These are phyloP conservation scores for Ara ararauna DNA, from an alignment of 2,797 vertebrate genomes.

Conservation along the genomic window DNA sequence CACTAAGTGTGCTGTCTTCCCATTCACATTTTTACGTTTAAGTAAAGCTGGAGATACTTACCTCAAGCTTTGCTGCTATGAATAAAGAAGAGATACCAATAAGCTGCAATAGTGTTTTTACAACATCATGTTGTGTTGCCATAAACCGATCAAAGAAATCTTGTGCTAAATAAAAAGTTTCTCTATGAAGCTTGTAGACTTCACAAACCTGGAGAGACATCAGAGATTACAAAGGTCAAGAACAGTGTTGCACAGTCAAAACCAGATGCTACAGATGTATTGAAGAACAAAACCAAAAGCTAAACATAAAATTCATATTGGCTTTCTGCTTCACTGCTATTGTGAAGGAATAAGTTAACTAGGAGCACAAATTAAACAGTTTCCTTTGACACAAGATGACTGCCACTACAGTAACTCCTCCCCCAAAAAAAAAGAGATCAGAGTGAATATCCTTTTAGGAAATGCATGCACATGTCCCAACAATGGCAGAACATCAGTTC, in stretches of 20 bases:
- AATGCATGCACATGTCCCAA: not conserved
- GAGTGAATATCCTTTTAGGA: not conserved
- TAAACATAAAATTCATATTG: not conserved
- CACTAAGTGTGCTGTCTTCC: not conserved
- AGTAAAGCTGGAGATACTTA: conserved; percentile 45
- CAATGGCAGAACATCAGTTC: not conserved
- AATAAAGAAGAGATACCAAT: conserved; percentile 95
- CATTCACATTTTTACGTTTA: not conserved
- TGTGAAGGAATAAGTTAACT: not conserved
- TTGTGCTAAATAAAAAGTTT: conserved; percentile 95
- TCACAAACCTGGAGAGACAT: conserved; percentile 87
- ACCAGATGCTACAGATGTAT: not conserved
- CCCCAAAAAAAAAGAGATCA: not conserved
- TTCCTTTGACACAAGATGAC: not conserved
- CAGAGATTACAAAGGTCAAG: not conserved
- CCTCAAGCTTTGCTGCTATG: conserved; percentile 96
- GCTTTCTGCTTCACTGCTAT: not conserved
- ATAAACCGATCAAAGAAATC: conserved; percentile 98
- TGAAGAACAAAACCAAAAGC: not conserved
- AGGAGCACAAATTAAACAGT: not conserved
- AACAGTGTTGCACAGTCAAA: not conserved
- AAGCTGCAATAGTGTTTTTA: conserved; percentile 92
- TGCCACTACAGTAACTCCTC: not conserved
- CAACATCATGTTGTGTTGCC: conserved; percentile 90
- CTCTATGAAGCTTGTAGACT: conserved; percentile 94